phyloP scores from a whole-genome alignment of 1,140 invertebrate species.

The Lordiphosa mommai region DNA sequence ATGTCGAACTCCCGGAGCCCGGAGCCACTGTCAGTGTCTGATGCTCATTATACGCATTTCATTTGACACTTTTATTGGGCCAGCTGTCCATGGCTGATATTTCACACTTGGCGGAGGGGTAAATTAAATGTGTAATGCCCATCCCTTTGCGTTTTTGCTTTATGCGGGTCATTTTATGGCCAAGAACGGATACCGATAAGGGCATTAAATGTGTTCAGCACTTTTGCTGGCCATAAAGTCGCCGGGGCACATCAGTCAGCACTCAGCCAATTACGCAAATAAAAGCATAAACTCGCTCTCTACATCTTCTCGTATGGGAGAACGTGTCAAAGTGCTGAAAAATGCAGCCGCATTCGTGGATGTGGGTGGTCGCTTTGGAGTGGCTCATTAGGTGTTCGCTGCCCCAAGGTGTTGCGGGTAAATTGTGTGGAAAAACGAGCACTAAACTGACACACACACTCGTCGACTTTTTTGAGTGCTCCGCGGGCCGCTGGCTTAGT shows the following conservation, averaged over 20 bases:
- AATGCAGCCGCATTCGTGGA: conserved; percentile 40
- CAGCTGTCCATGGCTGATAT: conserved; percentile 44
- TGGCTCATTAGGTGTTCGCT: conserved; percentile 61
- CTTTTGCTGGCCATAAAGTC: conserved; percentile 52
- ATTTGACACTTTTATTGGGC: conserved; percentile 73
- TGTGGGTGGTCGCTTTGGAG: conserved; percentile 26
- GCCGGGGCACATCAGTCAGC: conserved; percentile 53
- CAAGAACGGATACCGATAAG: conserved; percentile 66
- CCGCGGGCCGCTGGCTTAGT: conserved; percentile 9
- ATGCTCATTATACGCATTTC: conserved; percentile 72
- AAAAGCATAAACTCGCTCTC: conserved; percentile 23
- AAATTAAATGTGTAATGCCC: conserved; percentile 49
- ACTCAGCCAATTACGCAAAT: conserved; percentile 72
- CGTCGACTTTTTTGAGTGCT: conserved; percentile 10
- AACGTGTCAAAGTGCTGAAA: conserved; percentile 74
- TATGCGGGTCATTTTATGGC: conserved; percentile 73
- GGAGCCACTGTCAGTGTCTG: too few species aligned
- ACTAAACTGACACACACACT: conserved; percentile 14
- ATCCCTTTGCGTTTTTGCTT: conserved; percentile 9
- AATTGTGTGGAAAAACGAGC: conserved; percentile 63
- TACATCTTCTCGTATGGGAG: conserved; percentile 16
- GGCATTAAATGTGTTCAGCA: conserved; percentile 57
- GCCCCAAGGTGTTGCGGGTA: conserved; percentile 50
- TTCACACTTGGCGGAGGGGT: conserved; percentile 31
- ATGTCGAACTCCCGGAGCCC: too few species aligned